Evolutionary conservation across 2,888 invertebrate species (phyloP).

Genomic region (Acanthacorydalis orientalis): DNA sequence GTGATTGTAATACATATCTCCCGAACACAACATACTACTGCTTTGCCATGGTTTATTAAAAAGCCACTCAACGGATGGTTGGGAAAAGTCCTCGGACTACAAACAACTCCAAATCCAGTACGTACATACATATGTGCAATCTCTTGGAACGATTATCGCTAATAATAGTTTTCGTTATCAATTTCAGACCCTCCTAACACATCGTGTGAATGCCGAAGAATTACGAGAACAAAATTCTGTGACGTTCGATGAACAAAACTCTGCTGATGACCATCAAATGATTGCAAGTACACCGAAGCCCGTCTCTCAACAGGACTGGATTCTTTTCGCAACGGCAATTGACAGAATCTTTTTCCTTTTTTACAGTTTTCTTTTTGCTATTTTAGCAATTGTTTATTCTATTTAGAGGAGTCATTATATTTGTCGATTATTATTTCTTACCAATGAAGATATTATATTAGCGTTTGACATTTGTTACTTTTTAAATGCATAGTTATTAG

Average conservation of each 20-base stretch:
- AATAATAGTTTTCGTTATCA: background rate
- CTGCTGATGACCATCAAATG: conserved; percentile 24
- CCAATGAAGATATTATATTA: no score
- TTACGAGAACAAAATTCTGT: conserved; percentile 26
- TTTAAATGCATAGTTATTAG: no score
- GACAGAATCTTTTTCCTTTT: conserved; percentile 41
- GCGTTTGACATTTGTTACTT: no score
- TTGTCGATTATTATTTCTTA: no score
- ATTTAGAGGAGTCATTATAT: conserved; percentile 13
- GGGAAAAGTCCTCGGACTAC: background rate
- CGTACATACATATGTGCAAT: background rate
- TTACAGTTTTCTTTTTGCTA: conserved; percentile 34
- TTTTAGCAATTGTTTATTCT: conserved; percentile 32
- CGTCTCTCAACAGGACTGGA: conserved; percentile 39
- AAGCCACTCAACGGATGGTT: conserved; percentile 20
- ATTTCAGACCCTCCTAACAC: conserved; percentile 15
- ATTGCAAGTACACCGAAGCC: conserved; percentile 12
- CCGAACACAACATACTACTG: conserved; percentile 25
- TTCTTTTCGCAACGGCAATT: conserved; percentile 41
- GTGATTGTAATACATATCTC: conserved; percentile 34
- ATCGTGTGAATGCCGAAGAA: conserved; percentile 24
- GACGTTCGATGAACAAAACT: conserved; percentile 22
- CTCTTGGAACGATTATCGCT: background rate
- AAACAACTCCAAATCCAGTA: no score
- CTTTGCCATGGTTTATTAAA: conserved; percentile 34